Base-by-base conservation (phyloP, 2,113 vertebrate genomes). In the Gobius niger region DNA sequence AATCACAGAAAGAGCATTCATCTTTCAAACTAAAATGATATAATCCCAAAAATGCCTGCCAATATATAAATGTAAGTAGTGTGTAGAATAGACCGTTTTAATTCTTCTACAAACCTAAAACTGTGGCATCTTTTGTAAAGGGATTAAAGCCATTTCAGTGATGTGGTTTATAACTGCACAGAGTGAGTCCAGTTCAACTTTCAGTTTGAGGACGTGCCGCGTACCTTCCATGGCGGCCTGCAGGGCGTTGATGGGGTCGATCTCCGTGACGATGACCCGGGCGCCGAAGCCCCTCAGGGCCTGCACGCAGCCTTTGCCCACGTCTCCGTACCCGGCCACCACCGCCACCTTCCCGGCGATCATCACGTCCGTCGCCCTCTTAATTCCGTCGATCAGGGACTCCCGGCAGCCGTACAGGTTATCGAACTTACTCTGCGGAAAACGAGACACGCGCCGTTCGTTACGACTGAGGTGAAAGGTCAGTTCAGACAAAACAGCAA, bases 321-420 rank as follows among this genome's bases (percentile, higher is more conserved):
- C 96, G 0, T 99, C 98, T 0, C 97, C 98, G 0, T 98, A 99
- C 0, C 98, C 98, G 0, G 97, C 98, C 52, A 99, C 97, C 1
- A 99, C 94, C 0, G 97, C 98, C 1, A 99, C 96, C 66, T 99
- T 99, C 1, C 98, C 98, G 0, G 98, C 98, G 24, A 99, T 98
- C 98, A 99, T 99, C 59, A 99, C 96, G 6, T 99, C 97, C 0
- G 97, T 99, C 71, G 97, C 97, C 24, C 96, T 91, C 83, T 99
- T 99, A 92, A 99, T 99, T 50, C 98, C 98, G 44, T 99, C 98
- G 0, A 99, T 97, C 74, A 99, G 94, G 44, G 96, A 98, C 91
- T 99, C 98, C 46, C 98, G 93, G 93, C 98, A 99, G 71, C 98
- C 98, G 63, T 99, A 99, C 47, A 99, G 92, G 92, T 99, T 99